These are phyloP conservation scores for Pedetes capensis DNA, from an alignment of 2,113 vertebrate species.

Conservation along the genomic window DNA sequence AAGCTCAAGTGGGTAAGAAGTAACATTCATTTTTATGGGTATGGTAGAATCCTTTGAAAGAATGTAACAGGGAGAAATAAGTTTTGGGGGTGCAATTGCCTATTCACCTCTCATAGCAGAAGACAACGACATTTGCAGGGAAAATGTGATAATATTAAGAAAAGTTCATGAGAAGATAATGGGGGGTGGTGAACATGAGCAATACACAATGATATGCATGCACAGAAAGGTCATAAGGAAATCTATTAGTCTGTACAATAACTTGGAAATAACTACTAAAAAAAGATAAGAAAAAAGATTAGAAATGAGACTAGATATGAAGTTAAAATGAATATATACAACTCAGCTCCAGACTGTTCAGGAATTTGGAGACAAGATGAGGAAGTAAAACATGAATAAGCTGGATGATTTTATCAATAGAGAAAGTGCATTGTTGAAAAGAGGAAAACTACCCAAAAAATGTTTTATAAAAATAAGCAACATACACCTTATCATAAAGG, in stretches of 20 bases:
- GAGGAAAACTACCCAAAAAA: background rate
- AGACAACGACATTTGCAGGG: background rate
- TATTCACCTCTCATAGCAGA: background rate
- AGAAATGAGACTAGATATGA: background rate
- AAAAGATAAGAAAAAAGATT: too few species aligned
- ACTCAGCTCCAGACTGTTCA: background rate
- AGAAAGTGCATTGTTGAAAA: background rate
- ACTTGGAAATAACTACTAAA: too few species aligned
- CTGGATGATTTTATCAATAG: background rate
- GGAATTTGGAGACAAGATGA: background rate
- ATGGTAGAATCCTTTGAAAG: background rate
- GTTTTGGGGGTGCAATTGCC: background rate
- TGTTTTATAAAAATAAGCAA: slow-evolving; percentile 21
- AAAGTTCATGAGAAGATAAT: too few species aligned
- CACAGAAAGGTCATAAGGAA: too few species aligned
- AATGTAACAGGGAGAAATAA: background rate
- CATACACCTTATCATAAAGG: background rate
- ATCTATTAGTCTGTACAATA: too few species aligned
- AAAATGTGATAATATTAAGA: background rate
- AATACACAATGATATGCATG: too few species aligned
- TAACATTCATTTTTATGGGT: background rate
- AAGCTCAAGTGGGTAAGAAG: background rate
- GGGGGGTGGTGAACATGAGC: too few species aligned
- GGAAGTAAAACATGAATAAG: background rate
- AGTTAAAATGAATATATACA: background rate